Base-by-base conservation (phyloP, 2,113 vertebrate species). In the Zosterops pallidus region DNA sequence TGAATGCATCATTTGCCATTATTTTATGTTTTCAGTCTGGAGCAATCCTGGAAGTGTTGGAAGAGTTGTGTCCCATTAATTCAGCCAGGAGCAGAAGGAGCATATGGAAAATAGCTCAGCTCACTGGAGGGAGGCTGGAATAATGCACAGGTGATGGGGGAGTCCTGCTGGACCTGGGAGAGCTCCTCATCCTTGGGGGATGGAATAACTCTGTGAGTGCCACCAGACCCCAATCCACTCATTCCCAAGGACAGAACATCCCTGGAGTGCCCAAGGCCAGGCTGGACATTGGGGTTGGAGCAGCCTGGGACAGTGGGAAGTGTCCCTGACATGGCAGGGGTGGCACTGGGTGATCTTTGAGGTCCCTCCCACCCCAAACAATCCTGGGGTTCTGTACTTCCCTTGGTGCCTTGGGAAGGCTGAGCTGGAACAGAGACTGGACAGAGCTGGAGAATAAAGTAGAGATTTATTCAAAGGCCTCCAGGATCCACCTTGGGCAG, bases 81-180 rank as follows among this genome's bases (percentile, higher is more conserved):
- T 22, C 33, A 14, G 21, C 6, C 22, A 11, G 57, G 2, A 47
- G 49, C 50, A 35, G 44, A 19, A 39, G 60, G 57, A 41, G 29
- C 11, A 7, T 0, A 3, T 0, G 35, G 74, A 14, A 5, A 5
- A 52, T 5, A 10, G 0, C 80, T 24, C 25, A 31, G 50, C 62
- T 28, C 21, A 4, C 6, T 2, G 55, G 52, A 41, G 64, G 18
- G 6, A 35, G 74, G 56, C n/a, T 81, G 80, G 44, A 81, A 25
- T 3, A 35, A 41, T 1, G 14, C 28, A 13, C 4, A 3, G 71
- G 3, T 1, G 4, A 11, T 0, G 2, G 12, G 20, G 37, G 0
- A 2, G 9, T 62, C 11, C 33, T 56, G n/a, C 44, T 0, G 14
- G 3, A 11, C 44, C 47, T 52, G 24, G 23, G 35, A 35, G 20